Evolutionary conservation across 2,113 vertebrate species (phyloP).

Genomic region (Megaceryle torquata): DNA sequence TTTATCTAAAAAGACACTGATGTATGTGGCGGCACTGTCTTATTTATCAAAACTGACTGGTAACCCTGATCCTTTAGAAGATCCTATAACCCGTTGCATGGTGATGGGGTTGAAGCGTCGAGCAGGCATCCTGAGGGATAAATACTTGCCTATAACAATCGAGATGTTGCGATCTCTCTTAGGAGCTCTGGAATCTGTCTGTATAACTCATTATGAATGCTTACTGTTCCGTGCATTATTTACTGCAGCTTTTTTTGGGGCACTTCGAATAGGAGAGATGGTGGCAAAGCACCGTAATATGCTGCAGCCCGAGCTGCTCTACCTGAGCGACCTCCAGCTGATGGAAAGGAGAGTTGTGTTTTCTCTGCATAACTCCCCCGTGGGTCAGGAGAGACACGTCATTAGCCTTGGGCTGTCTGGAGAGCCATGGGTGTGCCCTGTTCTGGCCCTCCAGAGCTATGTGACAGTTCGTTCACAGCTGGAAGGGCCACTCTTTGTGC

Average conservation of each 20-base stretch:
- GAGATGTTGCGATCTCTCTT: conserved; percentile 32
- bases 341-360: neutral
- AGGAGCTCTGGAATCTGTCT: conserved; percentile 24
- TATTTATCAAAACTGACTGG: conserved; percentile 30
- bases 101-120: neutral
- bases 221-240: conserved; percentile 37
- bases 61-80: neutral
- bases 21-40: neutral
- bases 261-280: conserved; percentile 20
- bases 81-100: neutral
- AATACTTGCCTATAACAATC: conserved; percentile 13
- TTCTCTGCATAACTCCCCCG: neutral
- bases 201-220: neutral
- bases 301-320: conserved; percentile 22
- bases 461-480: rapidly evolving
- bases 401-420: neutral
- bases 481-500: conserved; percentile 17
- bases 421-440: conserved; percentile 17
- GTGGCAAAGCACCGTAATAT: neutral
- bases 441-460: neutral
- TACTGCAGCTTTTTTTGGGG: conserved; percentile 41
- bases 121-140: neutral
- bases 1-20: neutral
- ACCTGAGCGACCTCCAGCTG: conserved; percentile 1
- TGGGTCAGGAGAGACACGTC: neutral